Evolutionary conservation across 2,888 invertebrate genomes (phyloP).

Genomic region (Heliconius ethilla): DNA sequence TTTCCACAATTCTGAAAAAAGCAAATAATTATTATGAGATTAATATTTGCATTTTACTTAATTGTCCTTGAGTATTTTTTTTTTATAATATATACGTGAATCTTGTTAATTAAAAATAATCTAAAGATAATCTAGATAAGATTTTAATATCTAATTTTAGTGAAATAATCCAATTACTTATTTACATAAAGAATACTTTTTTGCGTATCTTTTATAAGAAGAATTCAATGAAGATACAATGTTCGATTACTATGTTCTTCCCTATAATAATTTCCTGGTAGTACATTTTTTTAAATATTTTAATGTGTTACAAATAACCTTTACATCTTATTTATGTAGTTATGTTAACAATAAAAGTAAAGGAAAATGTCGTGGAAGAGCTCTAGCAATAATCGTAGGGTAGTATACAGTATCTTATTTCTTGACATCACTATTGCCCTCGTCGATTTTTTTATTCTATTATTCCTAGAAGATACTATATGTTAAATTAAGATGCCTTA

Average conservation of each 20-base stretch:
- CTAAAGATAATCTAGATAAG: constrained; percentile 3
- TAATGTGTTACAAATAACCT: no score
- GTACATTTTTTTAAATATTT: background rate
- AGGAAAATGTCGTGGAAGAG: no score
- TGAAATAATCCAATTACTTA: background rate
- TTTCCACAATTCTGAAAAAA: constrained; percentile 67
- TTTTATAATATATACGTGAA: background rate
- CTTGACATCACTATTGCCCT: no score
- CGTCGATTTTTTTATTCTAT: no score
- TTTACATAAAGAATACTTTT: background rate
- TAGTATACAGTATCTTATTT: no score
- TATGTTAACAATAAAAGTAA: no score
- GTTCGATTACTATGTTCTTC: background rate
- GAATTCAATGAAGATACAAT: background rate
- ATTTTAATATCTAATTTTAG: background rate
- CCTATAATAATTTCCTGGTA: background rate
- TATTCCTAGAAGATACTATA: background rate
- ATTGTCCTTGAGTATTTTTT: background rate
- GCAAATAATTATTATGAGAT: constrained; percentile 23
- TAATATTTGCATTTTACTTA: background rate
- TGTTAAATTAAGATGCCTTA: background rate
- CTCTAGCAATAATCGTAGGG: no score
- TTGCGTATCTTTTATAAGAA: background rate
- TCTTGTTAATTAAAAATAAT: background rate
- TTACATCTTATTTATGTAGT: no score